Conservation (phyloP, 2,888 invertebrate species). For the Oscheius onirici region DNA sequence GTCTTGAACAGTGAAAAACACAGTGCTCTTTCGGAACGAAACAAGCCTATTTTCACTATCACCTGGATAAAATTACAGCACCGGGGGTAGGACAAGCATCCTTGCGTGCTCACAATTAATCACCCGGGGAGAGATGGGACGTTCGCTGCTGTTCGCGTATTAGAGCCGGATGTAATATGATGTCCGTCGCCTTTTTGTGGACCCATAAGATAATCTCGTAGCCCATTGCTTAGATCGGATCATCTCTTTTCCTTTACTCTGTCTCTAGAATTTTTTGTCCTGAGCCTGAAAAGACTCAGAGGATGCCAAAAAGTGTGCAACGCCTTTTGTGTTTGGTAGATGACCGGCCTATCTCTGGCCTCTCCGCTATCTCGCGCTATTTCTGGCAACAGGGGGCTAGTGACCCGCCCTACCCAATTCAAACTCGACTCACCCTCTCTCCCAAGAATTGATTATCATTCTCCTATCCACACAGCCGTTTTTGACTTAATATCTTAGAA, state of each 20-base stretch:
- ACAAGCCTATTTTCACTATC: neutral
- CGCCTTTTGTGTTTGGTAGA: too few species aligned
- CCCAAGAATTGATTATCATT: slow-evolving; percentile 1
- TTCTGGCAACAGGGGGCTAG: neutral
- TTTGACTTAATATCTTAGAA: too few species aligned
- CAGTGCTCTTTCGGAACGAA: neutral
- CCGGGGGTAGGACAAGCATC: neutral
- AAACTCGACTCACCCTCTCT: neutral
- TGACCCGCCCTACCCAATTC: slow-evolving; percentile 25
- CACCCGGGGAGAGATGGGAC: slow-evolving; percentile 3
- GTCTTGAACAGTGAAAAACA: too few species aligned
- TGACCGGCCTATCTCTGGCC: slow-evolving; percentile 17
- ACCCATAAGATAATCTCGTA: neutral
- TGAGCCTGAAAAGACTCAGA: too few species aligned
- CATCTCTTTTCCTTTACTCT: neutral
- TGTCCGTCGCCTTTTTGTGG: slow-evolving; percentile 27
- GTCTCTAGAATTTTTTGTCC: neutral
- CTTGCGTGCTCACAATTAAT: slow-evolving; percentile 31
- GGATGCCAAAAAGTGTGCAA: neutral
- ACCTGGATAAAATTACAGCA: slow-evolving; percentile 29
- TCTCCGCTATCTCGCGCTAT: slow-evolving; percentile 10
- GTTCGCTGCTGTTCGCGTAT: slow-evolving; percentile 9
- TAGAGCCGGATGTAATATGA: slow-evolving; percentile 26
- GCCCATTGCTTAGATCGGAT: neutral
- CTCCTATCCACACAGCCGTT: neutral